A percentile compares a stretch with the other conserved stretches of the same genome.
phyloP scores from a whole-genome alignment of 2,113 vertebrate species.

The Sminthopsis crassicaudata region DNA sequence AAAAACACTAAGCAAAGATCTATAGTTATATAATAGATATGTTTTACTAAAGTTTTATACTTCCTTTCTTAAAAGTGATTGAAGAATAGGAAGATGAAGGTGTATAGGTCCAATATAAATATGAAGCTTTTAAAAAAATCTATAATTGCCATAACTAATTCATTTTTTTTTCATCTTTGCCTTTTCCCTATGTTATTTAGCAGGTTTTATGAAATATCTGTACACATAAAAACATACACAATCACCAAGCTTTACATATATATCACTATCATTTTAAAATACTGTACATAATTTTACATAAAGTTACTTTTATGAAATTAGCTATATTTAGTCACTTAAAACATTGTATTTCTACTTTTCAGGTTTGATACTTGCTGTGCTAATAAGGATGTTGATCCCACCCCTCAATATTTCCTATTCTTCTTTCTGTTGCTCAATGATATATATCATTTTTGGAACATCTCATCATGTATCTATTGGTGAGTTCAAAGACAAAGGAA shows the following conservation, averaged over 20 bases:
- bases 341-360: conserved; percentile 68
- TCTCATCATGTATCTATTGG: conserved; percentile 80
- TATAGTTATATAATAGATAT: background rate
- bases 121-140: background rate
- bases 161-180: too few species aligned
- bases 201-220: background rate
- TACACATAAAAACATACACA: background rate
- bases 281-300: conserved; percentile 36
- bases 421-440: conserved; percentile 78
- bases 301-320: conserved; percentile 45
- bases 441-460: conserved; percentile 80
- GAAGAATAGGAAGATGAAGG: too few species aligned
- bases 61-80: background rate
- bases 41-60: background rate
- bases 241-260: background rate
- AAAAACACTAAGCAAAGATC: background rate
- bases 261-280: conserved; percentile 38
- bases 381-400: conserved; percentile 78
- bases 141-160: background rate
- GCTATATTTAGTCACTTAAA: conserved; percentile 53
- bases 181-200: too few species aligned
- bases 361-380: conserved; percentile 75
- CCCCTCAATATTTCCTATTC: conserved; percentile 74
- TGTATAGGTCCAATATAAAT: too few species aligned
- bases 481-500: conserved; percentile 67